These are phyloP conservation scores for Myotis myotis DNA, from an alignment of 2,797 vertebrate species.

Conservation along the genomic window DNA sequence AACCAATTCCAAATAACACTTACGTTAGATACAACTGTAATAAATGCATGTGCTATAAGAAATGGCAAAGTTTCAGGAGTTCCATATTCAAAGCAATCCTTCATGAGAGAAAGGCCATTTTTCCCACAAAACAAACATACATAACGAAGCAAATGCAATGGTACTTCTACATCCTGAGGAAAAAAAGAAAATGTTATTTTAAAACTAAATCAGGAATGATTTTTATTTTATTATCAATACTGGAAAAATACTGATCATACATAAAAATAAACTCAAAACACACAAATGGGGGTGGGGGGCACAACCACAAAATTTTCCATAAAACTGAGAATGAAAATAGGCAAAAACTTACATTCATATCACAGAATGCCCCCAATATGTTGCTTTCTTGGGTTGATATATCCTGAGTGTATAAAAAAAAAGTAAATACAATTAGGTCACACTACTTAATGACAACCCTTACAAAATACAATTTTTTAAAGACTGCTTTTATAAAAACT, in stretches of 20 bases:
- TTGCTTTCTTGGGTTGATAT: constrained; percentile 99
- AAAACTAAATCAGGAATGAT: not conserved
- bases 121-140: constrained; percentile 99
- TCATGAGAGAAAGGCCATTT: constrained; percentile 98
- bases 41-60: constrained; percentile 97
- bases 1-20: constrained; percentile 80
- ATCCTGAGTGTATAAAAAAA: constrained; percentile 87
- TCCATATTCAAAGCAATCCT: constrained; percentile 97
- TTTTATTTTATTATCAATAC: not conserved
- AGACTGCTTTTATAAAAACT: not conserved
- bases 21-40: constrained; percentile 99
- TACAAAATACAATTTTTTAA: not conserved
- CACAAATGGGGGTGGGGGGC: not conserved
- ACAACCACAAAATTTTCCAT: not conserved
- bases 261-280: not conserved
- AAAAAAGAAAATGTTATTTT: not conserved
- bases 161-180: constrained; percentile 95
- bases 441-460: constrained; percentile 25
- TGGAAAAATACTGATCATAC: not conserved
- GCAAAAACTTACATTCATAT: constrained; percentile 96
- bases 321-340: constrained; percentile 56
- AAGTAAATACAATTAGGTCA: constrained; percentile 64
- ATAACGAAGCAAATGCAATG: constrained; percentile 97
- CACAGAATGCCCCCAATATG: constrained; percentile 98
- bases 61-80: constrained; percentile 96